phyloP scores from a whole-genome alignment of 1,140 invertebrate species.

The Campodea augens region DNA sequence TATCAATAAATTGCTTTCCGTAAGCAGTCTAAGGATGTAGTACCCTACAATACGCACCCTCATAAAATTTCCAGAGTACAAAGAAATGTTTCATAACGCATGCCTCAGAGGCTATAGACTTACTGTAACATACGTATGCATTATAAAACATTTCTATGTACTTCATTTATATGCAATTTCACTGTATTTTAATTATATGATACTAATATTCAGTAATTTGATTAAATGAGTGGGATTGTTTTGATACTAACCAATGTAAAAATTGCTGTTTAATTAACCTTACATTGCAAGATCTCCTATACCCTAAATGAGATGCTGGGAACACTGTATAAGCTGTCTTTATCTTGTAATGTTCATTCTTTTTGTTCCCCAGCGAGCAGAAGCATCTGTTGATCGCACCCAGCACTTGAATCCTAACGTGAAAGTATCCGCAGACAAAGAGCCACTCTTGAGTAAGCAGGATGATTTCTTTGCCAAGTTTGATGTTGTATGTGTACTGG shows the following conservation, averaged over 20 bases:
- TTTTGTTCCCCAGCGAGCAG: constrained; percentile 47
- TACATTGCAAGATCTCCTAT: too few species aligned
- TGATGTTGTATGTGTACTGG: constrained; percentile 66
- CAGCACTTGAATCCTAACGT: constrained; percentile 86
- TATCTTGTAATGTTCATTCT: constrained; percentile 7
- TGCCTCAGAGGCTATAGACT: too few species aligned
- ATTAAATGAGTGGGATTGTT: not conserved
- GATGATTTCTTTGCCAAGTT: constrained; percentile 57
- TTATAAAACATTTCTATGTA: too few species aligned
- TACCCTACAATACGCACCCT: too few species aligned
- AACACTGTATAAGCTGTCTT: constrained; percentile 4
- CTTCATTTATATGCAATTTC: not conserved
- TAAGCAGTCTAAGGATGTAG: too few species aligned
- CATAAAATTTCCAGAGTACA: too few species aligned
- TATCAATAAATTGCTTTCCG: too few species aligned
- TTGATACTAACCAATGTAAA: not conserved
- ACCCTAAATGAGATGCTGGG: too few species aligned
- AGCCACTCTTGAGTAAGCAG: constrained; percentile 34
- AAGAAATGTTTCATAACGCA: too few species aligned
- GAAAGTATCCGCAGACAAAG: constrained; percentile 46
- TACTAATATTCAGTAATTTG: constrained; percentile 6
- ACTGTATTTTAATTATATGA: constrained; percentile 3
- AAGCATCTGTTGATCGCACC: constrained; percentile 51
- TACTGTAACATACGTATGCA: too few species aligned
- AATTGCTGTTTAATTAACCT: too few species aligned